Evolutionary conservation across 2,797 vertebrate genomes (phyloP), one percentile per base, ranked within the genome.

Genomic region (Pipistrellus pipistrellus): DNA sequence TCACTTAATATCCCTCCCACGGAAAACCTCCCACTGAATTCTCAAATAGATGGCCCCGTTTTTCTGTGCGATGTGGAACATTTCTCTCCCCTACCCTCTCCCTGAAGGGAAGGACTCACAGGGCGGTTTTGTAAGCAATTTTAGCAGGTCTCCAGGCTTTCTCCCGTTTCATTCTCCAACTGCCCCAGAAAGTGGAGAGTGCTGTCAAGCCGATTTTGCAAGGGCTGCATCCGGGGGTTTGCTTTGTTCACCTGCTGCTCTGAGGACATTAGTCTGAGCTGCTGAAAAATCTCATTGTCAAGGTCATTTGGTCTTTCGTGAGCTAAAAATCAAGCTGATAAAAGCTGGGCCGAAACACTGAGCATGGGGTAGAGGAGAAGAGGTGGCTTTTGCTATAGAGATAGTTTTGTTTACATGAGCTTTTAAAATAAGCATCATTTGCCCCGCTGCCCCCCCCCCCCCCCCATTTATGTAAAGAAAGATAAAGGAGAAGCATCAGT

Each of bases 341-440:
- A 86, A 82, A 77, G 57, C 25, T 55, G 82, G 64, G 51, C 5
- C 55, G 27, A 85, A 62, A 13, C 81, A 17, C n/a, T 18, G 55
- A 17, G 25, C 4, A 20, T 4, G 0, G 13, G 6, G 51, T 11
- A 25, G 23, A 21, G 18, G 32, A 35, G 32, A 93, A 57, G 21
- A 53, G 15, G 32, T 66, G 25, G n/a, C 30, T 35, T 84, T 84
- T 55, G 44, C 23, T 38, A 25, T 59, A 44, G 62, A 87, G 48
- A 66, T 68, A 53, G 68, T 95, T 95, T 83, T 86, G 20, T 91
- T 88, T 91, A 62, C 1, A 11, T 51, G 62, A 77, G 64, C 55
- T 87, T 90, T 68, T 9, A 62, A 93, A 88, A 53, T 27, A 68
- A 93, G 48, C 17, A 20, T 46, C 66, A n/a, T 59, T 13, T 89